Evolutionary conservation across 2,797 vertebrate genomes (phyloP), one percentile per base, ranked within the genome.

Genomic region (Falco naumanni): DNA sequence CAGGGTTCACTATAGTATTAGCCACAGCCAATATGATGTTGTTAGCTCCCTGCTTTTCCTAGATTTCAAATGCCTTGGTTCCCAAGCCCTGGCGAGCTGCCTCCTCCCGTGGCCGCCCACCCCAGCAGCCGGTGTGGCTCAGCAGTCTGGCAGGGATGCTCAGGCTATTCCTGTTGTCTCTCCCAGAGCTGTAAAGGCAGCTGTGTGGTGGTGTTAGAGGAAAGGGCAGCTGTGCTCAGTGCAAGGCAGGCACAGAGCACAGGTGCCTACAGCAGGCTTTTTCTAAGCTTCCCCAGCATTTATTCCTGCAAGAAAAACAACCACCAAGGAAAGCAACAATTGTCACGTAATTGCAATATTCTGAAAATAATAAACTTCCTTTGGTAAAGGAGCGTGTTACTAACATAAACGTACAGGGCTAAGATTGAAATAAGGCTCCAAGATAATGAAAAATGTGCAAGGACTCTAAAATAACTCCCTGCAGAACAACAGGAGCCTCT

Each of bases 1-100:
- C 21, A 65, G 28, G 2, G 8, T 5, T 92, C 7, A 3, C 10
- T 37, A 15, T 2, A 41, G 8, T 15, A 61, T n/a, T 56, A 75
- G 16, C 34, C 51, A 50, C 0, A 0, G 22, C 4, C 16, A 33
- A 2, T 45, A 24, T 2, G n/a, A 9, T 50, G n/a, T 10, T 89
- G 26, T 41, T 25, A 37, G 41, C 41, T 56, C 25, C 29, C 53
- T 70, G 61, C 16, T 84, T 61, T 41, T 43, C 33, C 43, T 19
- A 1, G 37, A 60, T 33, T 19, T 70, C 26, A 29, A 47, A 2
- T 10, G 12, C 9, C 48, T 48, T 26, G 13, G 33, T 31, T 81
- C 22, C 16, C 21, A 31, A 89, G 60, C 56, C 20, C 29, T 45
- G 63, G 11, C 0, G 1, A 68, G 79, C 6, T 60, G 34, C 39